phyloP scores from a whole-genome alignment of 2,888 invertebrate species.

The Heteromurus nitidus region DNA sequence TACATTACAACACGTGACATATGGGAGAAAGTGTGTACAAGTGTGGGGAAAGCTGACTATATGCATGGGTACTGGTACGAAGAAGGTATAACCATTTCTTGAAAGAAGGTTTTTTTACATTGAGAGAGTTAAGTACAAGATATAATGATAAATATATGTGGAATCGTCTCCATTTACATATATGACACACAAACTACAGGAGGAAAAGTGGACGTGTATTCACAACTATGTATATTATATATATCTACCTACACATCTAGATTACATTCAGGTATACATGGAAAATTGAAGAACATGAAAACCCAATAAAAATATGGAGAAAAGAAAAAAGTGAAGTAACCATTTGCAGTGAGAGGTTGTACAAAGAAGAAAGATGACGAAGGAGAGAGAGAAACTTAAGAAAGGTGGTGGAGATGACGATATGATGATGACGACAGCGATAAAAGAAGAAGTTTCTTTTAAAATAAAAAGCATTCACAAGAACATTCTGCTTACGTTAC shows the following conservation, averaged over 20 bases:
- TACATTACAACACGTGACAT: too few species aligned
- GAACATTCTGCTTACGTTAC: neutral
- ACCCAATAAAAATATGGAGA: constrained; percentile 20
- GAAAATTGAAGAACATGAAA: constrained; percentile 27
- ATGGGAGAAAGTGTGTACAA: too few species aligned
- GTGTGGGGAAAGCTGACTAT: too few species aligned
- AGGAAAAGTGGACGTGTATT: too few species aligned
- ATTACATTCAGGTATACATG: neutral
- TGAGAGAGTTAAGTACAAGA: neutral
- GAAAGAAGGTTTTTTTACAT: neutral
- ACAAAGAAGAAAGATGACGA: neutral
- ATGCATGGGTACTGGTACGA: too few species aligned
- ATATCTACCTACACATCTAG: neutral
- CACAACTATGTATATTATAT: too few species aligned
- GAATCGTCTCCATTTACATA: neutral
- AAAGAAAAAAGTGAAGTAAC: neutral
- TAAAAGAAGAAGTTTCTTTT: too few species aligned
- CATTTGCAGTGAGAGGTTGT: neutral
- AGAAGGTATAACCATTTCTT: too few species aligned
- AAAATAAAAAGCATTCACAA: too few species aligned
- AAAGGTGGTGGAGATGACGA: too few species aligned
- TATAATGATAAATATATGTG: neutral
- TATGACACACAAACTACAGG: too few species aligned
- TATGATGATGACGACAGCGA: too few species aligned
- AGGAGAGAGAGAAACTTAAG: neutral